Conservation (phyloP, 2,113 vertebrate genomes). For the Nycticebus coucang region DNA sequence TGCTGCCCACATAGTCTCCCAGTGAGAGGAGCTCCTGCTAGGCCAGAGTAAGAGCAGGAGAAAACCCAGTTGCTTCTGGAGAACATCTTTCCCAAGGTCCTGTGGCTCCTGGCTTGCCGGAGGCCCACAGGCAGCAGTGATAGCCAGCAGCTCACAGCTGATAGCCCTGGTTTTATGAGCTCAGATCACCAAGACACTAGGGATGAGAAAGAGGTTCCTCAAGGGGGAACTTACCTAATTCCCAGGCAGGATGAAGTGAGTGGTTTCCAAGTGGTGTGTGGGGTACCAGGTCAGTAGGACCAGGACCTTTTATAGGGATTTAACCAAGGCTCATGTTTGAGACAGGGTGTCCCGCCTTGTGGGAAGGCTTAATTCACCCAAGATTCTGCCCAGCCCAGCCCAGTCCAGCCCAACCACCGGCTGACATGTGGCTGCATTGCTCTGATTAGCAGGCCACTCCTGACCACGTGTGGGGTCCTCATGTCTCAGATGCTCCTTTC, state of each 20-base stretch:
- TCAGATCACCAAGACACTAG: background rate
- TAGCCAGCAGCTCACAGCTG: background rate
- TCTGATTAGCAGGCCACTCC: background rate
- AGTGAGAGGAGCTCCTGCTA: background rate
- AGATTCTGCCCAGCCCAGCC: conserved; percentile 36
- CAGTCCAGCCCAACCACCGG: conserved; percentile 43
- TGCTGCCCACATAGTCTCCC: background rate
- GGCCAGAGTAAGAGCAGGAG: background rate
- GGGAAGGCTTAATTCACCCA: conserved; percentile 46
- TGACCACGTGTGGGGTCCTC: background rate
- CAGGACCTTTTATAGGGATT: conserved; percentile 72
- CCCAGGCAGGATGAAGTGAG: background rate
- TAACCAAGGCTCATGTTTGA: conserved; percentile 36
- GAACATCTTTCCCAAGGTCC: background rate
- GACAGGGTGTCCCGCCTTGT: conserved; percentile 48
- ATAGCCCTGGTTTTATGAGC: conserved; percentile 10
- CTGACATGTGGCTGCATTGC: background rate
- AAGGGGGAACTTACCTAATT: conserved; percentile 72
- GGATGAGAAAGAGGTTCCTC: background rate
- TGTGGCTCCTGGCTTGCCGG: background rate
- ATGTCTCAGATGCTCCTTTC: background rate
- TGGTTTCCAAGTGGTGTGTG: background rate
- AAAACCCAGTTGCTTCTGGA: background rate
- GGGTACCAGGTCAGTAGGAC: background rate
- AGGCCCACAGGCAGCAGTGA: background rate